phyloP scores from a whole-genome alignment of 37 sponge, comb jelly and placozoan genomes.

The Axinella damicornis region DNA sequence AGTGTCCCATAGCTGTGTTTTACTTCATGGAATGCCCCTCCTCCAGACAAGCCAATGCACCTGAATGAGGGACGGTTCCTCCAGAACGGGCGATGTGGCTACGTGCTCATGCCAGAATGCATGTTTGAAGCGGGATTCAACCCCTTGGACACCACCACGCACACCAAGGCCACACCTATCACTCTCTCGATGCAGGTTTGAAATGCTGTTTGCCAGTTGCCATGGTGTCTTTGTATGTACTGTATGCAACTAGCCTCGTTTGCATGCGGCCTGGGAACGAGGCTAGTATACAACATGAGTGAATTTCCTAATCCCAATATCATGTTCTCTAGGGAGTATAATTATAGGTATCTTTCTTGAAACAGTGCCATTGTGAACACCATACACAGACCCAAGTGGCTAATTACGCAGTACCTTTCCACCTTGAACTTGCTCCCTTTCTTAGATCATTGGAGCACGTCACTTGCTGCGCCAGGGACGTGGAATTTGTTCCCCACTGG shows the following conservation, averaged over 20 bases:
- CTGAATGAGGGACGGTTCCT: conserved; percentile 95
- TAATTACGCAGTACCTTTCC: too few species aligned
- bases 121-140: conserved; percentile 88
- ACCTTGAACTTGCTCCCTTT: conserved; percentile 9
- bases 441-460: conserved; percentile 86
- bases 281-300: too few species aligned
- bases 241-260: too few species aligned
- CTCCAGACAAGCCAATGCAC: conserved; percentile 94
- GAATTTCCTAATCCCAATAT: too few species aligned
- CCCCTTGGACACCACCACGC: conserved; percentile 73
- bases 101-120: conserved; percentile 93
- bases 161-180: conserved; percentile 54
- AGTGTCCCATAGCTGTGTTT: too few species aligned
- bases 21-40: too few species aligned
- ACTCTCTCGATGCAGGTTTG: conserved; percentile 57
- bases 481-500: conserved; percentile 86
- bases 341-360: too few species aligned
- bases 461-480: conserved; percentile 83
- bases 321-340: too few species aligned
- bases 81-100: conserved; percentile 93
- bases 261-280: too few species aligned
- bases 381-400: too few species aligned
- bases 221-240: not conserved
- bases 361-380: too few species aligned
- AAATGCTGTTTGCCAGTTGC: not conserved